Evolutionary conservation across 2,797 vertebrate genomes (phyloP), one percentile per base, ranked within the genome.

Genomic region (Galagoides demidoff): DNA sequence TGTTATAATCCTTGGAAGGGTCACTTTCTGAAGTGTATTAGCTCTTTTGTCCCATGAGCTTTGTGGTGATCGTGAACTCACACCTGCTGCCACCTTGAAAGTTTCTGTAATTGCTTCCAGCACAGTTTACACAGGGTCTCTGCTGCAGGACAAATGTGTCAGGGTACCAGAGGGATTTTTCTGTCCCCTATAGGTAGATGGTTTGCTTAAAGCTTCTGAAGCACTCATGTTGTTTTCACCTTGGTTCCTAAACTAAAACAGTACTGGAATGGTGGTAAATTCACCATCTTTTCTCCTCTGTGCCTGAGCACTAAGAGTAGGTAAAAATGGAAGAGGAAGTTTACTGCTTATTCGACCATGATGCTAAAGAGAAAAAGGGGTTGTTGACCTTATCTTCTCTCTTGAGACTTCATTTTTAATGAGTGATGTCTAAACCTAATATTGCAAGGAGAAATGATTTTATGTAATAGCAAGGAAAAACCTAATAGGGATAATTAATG

Each of bases 401-500:
- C 66, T 66, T 17, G 64, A 92, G 76, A 82, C n/a, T 94, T 92
- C 9, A 61, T 90, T 74, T 92, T 84, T 83, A 66, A 10, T 74
- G 43, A 94, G 45, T 39, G 45, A 89, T 90, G n/a, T 74, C 45
- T 57, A 83, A 78, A n/a, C 20, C 29, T 79, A 3, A 73, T 83
- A 74, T 34, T 92, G 9, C 2, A 71, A 79, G 55, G 61, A 76
- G 90, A 78, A 88, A 59, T 66, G 55, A 92, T 68, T 95, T 90
- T 89, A 64, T 89, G 52, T 68, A 39, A 25, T 55, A n/a, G 29
- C 13, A 89, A 59, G 59, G 61, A 71, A 49, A 74, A 74, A 87
- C n/a, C 16, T 12, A 39, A 43, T 29, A 43, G n/a, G 45, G 16
- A 45, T 76, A 81, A 45, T 90, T 85, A 76, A 16, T 34, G 16